These are phyloP conservation scores for Blennius ocellaris DNA, from an alignment of 2,113 vertebrate species.

Conservation along the genomic window DNA sequence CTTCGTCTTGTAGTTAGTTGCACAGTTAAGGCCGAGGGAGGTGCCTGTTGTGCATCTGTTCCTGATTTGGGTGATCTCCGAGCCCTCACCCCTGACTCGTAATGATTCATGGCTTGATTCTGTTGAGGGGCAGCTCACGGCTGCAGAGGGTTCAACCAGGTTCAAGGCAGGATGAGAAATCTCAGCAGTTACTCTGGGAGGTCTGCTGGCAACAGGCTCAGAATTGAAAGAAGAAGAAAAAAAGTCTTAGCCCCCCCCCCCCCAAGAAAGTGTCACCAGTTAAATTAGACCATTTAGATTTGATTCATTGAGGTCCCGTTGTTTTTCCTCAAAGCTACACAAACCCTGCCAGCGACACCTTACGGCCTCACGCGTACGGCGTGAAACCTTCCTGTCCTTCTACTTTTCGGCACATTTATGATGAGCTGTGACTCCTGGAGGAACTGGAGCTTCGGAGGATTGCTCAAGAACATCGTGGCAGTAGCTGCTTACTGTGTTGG, in stretches of 20 bases:
- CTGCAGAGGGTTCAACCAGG: slow-evolving; percentile 75
- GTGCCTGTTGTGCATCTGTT: slow-evolving; percentile 70
- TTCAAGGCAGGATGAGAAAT: slow-evolving; percentile 68
- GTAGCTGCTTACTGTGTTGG: slow-evolving; percentile 26
- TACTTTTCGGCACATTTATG: slow-evolving; percentile 8
- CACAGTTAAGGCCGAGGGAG: slow-evolving; percentile 49
- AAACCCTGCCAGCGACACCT: slow-evolving; percentile 18
- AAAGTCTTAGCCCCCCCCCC: background rate
- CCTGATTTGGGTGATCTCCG: slow-evolving; percentile 71
- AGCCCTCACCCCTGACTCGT: slow-evolving; percentile 72
- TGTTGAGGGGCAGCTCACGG: slow-evolving; percentile 67
- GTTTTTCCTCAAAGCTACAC: background rate
- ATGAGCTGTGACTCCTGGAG: slow-evolving; percentile 12
- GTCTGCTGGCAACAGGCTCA: slow-evolving; percentile 36
- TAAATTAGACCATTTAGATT: slow-evolving; percentile 13
- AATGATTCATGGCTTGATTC: slow-evolving; percentile 75
- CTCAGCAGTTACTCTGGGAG: slow-evolving; percentile 55
- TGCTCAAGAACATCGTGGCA: slow-evolving; percentile 48
- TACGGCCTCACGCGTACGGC: background rate
- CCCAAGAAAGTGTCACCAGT: slow-evolving; percentile 14
- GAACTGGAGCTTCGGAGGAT: slow-evolving; percentile 17
- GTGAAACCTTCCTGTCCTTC: background rate
- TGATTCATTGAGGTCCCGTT: background rate
- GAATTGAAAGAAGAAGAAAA: slow-evolving; percentile 33
- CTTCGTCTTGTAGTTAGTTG: slow-evolving; percentile 39